Evolutionary conservation across 2,113 vertebrate species (phyloP).

Genomic region (Propithecus coquereli): DNA sequence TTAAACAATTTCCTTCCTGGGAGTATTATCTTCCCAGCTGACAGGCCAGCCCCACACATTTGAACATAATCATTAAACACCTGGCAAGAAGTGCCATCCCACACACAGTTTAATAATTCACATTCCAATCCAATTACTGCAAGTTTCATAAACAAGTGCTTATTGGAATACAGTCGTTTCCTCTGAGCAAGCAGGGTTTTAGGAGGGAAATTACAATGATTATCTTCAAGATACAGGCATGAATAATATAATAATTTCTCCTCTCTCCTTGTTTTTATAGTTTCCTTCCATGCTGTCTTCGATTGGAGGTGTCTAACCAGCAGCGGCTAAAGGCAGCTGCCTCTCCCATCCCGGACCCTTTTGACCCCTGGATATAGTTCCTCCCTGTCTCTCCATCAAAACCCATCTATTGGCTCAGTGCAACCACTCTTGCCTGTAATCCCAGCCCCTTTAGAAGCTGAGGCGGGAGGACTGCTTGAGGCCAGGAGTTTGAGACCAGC

Average conservation of each 20-base stretch:
- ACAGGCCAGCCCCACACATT: background rate
- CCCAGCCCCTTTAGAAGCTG: no score
- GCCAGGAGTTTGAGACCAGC: no score
- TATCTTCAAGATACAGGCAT: slow-evolving; percentile 72
- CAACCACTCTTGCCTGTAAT: no score
- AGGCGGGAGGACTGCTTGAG: no score
- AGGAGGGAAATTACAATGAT: slow-evolving; percentile 77
- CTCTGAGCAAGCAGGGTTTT: slow-evolving; percentile 54
- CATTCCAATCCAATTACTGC: slow-evolving; percentile 71
- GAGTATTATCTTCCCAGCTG: background rate
- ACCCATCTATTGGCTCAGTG: background rate
- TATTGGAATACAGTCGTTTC: slow-evolving; percentile 76
- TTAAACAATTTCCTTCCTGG: background rate
- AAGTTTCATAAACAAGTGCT: slow-evolving; percentile 82
- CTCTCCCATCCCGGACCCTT: background rate
- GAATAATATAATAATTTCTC: slow-evolving; percentile 66
- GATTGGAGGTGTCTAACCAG: background rate
- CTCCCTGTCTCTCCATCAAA: background rate
- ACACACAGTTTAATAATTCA: slow-evolving; percentile 77
- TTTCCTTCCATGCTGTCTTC: background rate
- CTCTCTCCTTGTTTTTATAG: slow-evolving; percentile 31
- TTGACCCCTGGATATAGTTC: background rate
- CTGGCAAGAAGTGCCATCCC: slow-evolving; percentile 63
- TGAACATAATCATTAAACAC: slow-evolving; percentile 56
- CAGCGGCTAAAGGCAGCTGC: rapidly evolving